Conservation (phyloP, 2,797 vertebrate genomes). For the Notamacropus eugenii region DNA sequence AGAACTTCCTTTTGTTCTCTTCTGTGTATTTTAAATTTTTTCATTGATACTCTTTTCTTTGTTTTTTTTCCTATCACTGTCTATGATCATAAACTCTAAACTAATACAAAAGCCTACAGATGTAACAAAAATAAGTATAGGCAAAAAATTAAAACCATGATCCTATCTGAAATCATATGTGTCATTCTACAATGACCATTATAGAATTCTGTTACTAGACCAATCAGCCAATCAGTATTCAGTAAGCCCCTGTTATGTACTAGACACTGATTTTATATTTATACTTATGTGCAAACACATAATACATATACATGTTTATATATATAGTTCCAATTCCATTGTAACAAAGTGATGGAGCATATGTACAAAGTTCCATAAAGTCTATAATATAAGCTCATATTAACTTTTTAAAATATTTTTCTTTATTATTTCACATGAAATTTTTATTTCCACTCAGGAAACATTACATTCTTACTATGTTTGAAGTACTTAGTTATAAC, state of each 20-base stretch:
- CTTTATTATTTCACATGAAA: too few species aligned
- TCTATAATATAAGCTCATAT: too few species aligned
- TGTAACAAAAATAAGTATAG: neutral
- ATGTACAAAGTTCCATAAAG: too few species aligned
- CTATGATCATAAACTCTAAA: neutral
- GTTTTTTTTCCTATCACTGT: neutral
- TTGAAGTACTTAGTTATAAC: too few species aligned
- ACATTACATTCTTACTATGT: too few species aligned
- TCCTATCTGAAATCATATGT: neutral
- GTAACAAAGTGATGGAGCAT: too few species aligned
- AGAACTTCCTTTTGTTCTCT: neutral
- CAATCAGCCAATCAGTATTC: neutral
- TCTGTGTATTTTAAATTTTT: neutral
- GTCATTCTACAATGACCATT: neutral
- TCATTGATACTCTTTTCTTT: neutral
- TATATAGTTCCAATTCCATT: too few species aligned
- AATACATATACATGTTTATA: too few species aligned
- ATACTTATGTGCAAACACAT: too few species aligned
- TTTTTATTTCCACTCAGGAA: too few species aligned
- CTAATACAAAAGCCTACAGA: neutral
- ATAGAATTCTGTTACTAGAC: neutral
- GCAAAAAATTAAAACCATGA: neutral
- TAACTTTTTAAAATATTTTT: too few species aligned
- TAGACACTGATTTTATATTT: too few species aligned
- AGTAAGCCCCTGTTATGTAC: neutral